Evolutionary conservation across 2,888 invertebrate genomes (phyloP), one percentile per base, ranked within the genome.

Genomic region (Drosophila anomalata): DNA sequence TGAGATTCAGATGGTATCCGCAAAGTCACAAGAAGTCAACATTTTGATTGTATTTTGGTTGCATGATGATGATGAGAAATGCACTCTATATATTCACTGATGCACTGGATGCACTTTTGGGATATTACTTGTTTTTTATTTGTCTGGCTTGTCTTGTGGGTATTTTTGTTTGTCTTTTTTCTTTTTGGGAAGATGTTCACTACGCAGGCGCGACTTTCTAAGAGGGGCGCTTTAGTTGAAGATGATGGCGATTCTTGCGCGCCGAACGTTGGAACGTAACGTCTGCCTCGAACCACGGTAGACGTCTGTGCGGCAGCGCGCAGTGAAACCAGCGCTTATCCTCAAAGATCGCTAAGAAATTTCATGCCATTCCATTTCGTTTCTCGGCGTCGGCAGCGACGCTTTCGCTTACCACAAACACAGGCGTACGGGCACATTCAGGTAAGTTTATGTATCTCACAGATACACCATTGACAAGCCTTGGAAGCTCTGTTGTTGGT

Each of bases 241-340:
- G 47, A 57, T 58, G 44, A 31, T 39, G 39, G 36, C 59, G 79
- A 73, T 83, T 82, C 80, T 87, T 86, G 85, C 85, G 85, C 88
- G 85, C 73, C 77, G 79, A 84, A 63, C 78, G 87, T 73, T 82
- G 69, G 75, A 83, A 84, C 86, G 90, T 89, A 89, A 79, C 90
- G 90, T 89, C 87, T 87, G 85, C 89, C 83, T 89, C 88, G 90
- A 88, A 90, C 82, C 82, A 86, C 90, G 78, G 84, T 84, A 78
- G 83, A 89, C 90, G 90, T 90, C 90, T 90, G 90, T 89, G 83
- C 89, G 84, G 88, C 90, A 89, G 87, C 88, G 88, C 76, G 78
- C 85, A 84, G 82, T 85, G 89, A 84, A 88, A 89, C 85, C 82
- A 79, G 76, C 89, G 90, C 90, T 90, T 90, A 90, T 90, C 90